phyloP scores from a whole-genome alignment of 2,113 vertebrate species.

The Tylochromis polylepis region DNA sequence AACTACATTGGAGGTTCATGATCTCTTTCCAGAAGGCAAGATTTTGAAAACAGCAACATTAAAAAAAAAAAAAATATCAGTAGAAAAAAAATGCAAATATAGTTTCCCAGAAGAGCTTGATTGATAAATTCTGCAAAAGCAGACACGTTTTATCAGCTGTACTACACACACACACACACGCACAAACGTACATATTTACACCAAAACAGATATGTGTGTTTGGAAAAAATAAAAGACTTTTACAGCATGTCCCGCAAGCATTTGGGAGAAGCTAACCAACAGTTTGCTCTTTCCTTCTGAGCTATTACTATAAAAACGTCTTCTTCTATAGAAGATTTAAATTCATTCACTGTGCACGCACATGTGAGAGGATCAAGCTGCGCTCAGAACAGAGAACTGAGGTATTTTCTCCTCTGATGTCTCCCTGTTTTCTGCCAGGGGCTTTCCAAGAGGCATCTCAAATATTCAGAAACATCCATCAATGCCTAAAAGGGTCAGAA shows the following conservation, averaged over 20 bases:
- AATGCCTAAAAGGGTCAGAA: slow-evolving; percentile 41
- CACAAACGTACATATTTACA: not conserved
- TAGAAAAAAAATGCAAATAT: not conserved
- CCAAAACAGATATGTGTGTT: not conserved
- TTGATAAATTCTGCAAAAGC: not conserved
- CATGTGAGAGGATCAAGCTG: slow-evolving; percentile 14
- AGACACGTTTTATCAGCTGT: slow-evolving; percentile 2
- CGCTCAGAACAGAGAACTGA: slow-evolving; percentile 33
- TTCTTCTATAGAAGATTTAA: slow-evolving; percentile 21
- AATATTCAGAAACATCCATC: slow-evolving; percentile 57
- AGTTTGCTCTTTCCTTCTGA: not conserved
- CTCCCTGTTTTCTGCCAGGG: slow-evolving; percentile 27
- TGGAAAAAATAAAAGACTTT: not conserved
- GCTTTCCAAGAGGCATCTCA: slow-evolving; percentile 44
- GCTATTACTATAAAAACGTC: not conserved
- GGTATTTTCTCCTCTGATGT: slow-evolving; percentile 43
- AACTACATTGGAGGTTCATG: not conserved
- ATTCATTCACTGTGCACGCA: slow-evolving; percentile 13
- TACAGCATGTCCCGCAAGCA: not conserved
- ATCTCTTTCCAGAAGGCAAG: not conserved
- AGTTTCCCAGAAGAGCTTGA: not conserved
- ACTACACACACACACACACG: not conserved
- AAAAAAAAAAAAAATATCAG: not conserved
- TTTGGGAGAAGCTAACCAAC: not conserved
- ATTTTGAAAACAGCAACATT: not conserved